These are phyloP conservation scores for Dolomedes plantarius DNA, from an alignment of 2,888 invertebrate species.

Conservation along the genomic window DNA sequence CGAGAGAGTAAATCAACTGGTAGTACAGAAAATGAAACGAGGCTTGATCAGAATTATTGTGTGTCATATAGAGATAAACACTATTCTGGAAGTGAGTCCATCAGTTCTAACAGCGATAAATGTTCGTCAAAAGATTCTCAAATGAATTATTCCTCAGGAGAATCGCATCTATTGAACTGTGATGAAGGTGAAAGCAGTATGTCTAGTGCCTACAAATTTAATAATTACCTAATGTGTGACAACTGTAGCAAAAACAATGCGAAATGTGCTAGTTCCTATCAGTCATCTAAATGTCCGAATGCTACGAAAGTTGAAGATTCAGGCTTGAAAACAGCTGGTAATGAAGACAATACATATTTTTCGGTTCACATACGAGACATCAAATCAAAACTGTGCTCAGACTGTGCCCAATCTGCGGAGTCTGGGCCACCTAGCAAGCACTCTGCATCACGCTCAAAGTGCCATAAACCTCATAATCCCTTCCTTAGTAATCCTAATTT, in stretches of 20 bases:
- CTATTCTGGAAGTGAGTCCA: slow-evolving; percentile 11
- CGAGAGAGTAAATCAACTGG: neutral
- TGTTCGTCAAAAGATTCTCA: neutral
- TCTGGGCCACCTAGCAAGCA: slow-evolving; percentile 50
- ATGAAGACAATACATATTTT: neutral
- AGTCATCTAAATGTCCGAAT: neutral
- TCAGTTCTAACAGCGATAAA: neutral
- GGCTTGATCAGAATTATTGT: neutral
- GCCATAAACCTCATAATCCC: neutral
- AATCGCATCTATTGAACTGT: neutral
- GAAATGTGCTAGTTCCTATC: neutral
- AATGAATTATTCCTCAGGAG: neutral
- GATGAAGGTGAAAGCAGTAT: neutral
- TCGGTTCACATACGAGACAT: slow-evolving; percentile 30
- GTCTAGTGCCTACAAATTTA: neutral
- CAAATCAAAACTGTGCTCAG: slow-evolving; percentile 50
- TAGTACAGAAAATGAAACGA: neutral
- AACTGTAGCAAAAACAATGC: neutral
- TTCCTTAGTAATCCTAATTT: neutral
- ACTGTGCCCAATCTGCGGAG: slow-evolving; percentile 37
- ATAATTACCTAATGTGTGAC: neutral
- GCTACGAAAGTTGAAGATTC: neutral
- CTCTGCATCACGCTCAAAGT: slow-evolving; percentile 29
- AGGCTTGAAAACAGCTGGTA: neutral
- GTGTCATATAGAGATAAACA: neutral